Conservation (phyloP, 92 coral and sea anemone species). For the Porites rus region DNA sequence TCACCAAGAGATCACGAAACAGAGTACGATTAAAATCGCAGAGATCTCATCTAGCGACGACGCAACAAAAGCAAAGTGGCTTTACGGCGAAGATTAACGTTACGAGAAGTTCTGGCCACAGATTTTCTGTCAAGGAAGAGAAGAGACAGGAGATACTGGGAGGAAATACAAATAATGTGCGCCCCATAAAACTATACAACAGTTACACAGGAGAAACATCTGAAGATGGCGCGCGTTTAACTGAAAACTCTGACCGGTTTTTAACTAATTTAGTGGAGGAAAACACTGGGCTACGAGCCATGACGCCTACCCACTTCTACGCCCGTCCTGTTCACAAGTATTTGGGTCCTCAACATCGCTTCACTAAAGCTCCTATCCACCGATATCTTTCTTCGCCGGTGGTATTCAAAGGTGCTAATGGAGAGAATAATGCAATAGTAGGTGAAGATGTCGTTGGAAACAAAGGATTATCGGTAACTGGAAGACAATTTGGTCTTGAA, state of each 20-base stretch:
- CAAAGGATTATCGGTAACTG: background rate
- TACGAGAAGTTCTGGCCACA: background rate
- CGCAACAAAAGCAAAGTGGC: background rate
- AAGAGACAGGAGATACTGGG: conserved; percentile 30
- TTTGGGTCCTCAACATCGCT: conserved; percentile 77
- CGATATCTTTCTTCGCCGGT: conserved; percentile 79
- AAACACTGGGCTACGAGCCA: background rate
- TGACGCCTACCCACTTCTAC: conserved; percentile 30
- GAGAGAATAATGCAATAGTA: background rate
- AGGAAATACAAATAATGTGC: background rate
- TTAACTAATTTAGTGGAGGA: conserved; percentile 13
- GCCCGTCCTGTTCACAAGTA: conserved; percentile 71
- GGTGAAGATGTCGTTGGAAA: background rate
- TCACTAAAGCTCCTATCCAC: conserved; percentile 70
- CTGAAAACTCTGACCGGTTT: conserved; percentile 14
- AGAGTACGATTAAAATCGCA: conserved; percentile 34
- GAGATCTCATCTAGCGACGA: background rate
- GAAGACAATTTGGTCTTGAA: conserved; percentile 18
- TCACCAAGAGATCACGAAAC: conserved; percentile 36
- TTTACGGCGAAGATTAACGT: background rate
- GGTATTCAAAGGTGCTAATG: conserved; percentile 46
- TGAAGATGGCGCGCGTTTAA: background rate
- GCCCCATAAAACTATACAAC: background rate
- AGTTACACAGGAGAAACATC: background rate
- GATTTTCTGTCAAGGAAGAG: background rate